A percentile compares a stretch with the other conserved stretches of the same genome.
These are phyloP conservation scores for Clavelina lepadiformis DNA, from an alignment of 23 tunicate genomes.

Conservation along the genomic window DNA sequence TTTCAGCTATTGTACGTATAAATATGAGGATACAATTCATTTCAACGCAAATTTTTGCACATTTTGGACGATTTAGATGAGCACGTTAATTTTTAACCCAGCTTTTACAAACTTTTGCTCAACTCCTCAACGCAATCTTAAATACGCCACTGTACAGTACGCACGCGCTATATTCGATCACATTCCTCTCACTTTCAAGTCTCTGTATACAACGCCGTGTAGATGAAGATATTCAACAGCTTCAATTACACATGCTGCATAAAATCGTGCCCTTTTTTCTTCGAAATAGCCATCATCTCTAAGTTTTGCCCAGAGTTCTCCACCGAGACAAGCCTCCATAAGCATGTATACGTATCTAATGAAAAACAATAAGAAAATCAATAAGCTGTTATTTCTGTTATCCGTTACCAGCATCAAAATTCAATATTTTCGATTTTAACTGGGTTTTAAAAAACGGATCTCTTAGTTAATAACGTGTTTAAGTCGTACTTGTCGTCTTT, in stretches of 20 bases:
- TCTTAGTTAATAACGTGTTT: not conserved
- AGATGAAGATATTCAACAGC: slow-evolving; percentile 89
- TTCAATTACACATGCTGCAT: slow-evolving; percentile 90
- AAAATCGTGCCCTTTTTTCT: slow-evolving; percentile 73
- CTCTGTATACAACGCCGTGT: slow-evolving; percentile 70
- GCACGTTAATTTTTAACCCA: not conserved
- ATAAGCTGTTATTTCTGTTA: not conserved
- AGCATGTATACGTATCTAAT: slow-evolving; percentile 89
- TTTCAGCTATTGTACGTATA: too few species aligned
- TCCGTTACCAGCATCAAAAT: not conserved
- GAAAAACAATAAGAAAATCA: not conserved
- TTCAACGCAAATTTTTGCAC: too few species aligned
- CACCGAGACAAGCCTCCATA: slow-evolving; percentile 94
- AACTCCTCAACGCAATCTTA: too few species aligned
- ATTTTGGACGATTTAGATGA: too few species aligned
- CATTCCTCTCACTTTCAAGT: slow-evolving; percentile 47
- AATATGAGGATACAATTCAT: too few species aligned
- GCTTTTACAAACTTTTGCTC: too few species aligned
- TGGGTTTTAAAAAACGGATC: too few species aligned
- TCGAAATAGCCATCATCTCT: slow-evolving; percentile 73
- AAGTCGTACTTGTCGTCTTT: slow-evolving; percentile 46
- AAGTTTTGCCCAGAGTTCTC: slow-evolving; percentile 86
- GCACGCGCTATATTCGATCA: too few species aligned
- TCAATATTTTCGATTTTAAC: not conserved
- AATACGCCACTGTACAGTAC: too few species aligned